Evolutionary conservation across 2,888 invertebrate genomes (phyloP), one percentile per base, ranked within the genome.

Genomic region (Sabatieria punctata): DNA sequence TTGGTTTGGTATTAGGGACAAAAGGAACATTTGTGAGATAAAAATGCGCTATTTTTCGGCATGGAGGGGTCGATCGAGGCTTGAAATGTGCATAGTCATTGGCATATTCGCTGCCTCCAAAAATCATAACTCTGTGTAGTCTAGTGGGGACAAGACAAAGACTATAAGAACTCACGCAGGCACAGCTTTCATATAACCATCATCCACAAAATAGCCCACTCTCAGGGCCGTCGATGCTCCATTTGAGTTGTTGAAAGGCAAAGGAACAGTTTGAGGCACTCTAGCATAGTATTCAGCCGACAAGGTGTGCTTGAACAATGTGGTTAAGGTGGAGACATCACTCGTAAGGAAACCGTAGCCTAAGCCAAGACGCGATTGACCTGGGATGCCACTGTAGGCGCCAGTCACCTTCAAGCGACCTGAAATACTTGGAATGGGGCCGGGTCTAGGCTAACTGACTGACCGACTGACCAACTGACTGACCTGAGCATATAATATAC

Each of bases 121-220:
- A n/a, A n/a, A n/a, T n/a, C n/a, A n/a, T n/a, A n/a, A n/a, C n/a
- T n/a, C n/a, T n/a, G n/a, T n/a, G n/a, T n/a, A n/a, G n/a, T n/a
- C n/a, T n/a, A n/a, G n/a, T n/a, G n/a, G n/a, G n/a, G n/a, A n/a
- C n/a, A n/a, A n/a, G n/a, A n/a, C n/a, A n/a, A n/a, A n/a, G n/a
- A n/a, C 36, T 27, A 30, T 33, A n/a, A n/a, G 11, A 11, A 43
- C 51, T 51, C 55, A 60, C 50, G 65, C 65, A 4, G 68, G 68
- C 3, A 65, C 61, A 1, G 64, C 54, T 13, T 60, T 59, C 49
- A 68, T 59, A 45, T 60, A 63, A 8, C 64, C 64, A 43, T 67
- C 60, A 30, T 58, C 50, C 2, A 57, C 56, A 47, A 60, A 66
- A 49, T 65, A 69, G 18, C 69, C 69, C 38, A 69, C 64, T 33